Conservation (phyloP, 1,140 invertebrate species). For the Sweltsa coloradensis region DNA sequence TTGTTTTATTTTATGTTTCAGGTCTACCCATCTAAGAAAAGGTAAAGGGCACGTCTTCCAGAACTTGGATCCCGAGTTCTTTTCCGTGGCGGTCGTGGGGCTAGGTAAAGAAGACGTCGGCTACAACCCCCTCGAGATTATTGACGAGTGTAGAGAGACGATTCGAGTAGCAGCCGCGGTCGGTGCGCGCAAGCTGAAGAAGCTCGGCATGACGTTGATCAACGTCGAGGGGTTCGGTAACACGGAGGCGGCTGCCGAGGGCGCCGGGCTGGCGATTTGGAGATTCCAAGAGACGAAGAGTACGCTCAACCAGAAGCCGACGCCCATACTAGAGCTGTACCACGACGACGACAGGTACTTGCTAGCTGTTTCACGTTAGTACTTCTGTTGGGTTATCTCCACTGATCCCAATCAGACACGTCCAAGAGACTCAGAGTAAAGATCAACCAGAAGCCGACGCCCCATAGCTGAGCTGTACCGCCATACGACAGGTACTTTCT, state of each 20-base stretch:
- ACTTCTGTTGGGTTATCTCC: too few relatives aligned
- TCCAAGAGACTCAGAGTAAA: too few relatives aligned
- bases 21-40: too few relatives aligned
- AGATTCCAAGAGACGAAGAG: constrained; percentile 50
- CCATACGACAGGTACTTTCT: too few relatives aligned
- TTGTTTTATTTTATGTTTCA: too few relatives aligned
- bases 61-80: constrained; percentile 48
- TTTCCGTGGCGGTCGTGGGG: constrained; percentile 50
- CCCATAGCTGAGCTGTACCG: too few relatives aligned
- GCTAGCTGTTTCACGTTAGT: too few relatives aligned
- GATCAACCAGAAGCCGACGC: too few relatives aligned
- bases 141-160: constrained; percentile 56
- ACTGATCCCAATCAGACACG: too few relatives aligned
- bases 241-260: constrained; percentile 64
- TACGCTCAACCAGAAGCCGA: constrained; percentile 33
- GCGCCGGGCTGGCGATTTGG: constrained; percentile 46
- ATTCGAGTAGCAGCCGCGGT: constrained; percentile 45
- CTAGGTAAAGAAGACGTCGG: constrained; percentile 48
- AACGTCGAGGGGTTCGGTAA: constrained; percentile 57
- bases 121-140: constrained; percentile 47
- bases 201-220: constrained; percentile 42
- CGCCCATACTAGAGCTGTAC: constrained; percentile 35
- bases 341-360: too few relatives aligned
- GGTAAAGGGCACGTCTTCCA: constrained; percentile 43
- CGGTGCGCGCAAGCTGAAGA: constrained; percentile 39